These are phyloP conservation scores for Poeciliopsis occidentalis DNA, from an alignment of 2,113 vertebrate species.

Conservation along the genomic window DNA sequence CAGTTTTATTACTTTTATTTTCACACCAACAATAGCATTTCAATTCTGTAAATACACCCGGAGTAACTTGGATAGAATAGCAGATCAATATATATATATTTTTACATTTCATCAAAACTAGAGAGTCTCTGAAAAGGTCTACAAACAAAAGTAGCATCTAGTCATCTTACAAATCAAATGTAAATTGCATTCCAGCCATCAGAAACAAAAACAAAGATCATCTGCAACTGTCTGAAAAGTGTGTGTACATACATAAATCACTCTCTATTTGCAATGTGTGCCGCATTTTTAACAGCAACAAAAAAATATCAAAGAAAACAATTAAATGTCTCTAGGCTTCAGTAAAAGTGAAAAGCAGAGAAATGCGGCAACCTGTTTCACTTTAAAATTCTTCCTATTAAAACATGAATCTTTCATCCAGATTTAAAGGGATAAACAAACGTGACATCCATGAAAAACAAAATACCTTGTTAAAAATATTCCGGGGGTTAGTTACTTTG, in stretches of 20 bases:
- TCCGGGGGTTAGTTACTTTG: not conserved
- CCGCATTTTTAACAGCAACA: not conserved
- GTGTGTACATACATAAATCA: not conserved
- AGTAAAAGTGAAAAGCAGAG: not conserved
- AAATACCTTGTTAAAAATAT: not conserved
- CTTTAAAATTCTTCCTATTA: not conserved
- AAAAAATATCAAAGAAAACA: not conserved
- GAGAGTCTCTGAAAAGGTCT: not conserved
- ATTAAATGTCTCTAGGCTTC: not conserved
- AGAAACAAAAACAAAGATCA: not conserved
- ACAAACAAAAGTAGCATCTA: conserved; percentile 4
- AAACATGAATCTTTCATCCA: not conserved
- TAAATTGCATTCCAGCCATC: conserved; percentile 5
- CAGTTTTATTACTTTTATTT: no score
- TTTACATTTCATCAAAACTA: not conserved
- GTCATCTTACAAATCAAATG: conserved; percentile 4
- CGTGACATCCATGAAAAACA: not conserved
- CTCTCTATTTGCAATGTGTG: not conserved
- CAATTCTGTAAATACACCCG: no score
- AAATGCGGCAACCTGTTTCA: not conserved
- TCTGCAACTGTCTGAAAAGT: not conserved
- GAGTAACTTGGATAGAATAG: no score
- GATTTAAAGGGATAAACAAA: not conserved
- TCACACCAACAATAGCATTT: no score
- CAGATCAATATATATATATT: not conserved